Evolutionary conservation across 1,140 invertebrate genomes (phyloP), one percentile per base, ranked within the genome.

Genomic region (Melipona quadrifasciata): DNA sequence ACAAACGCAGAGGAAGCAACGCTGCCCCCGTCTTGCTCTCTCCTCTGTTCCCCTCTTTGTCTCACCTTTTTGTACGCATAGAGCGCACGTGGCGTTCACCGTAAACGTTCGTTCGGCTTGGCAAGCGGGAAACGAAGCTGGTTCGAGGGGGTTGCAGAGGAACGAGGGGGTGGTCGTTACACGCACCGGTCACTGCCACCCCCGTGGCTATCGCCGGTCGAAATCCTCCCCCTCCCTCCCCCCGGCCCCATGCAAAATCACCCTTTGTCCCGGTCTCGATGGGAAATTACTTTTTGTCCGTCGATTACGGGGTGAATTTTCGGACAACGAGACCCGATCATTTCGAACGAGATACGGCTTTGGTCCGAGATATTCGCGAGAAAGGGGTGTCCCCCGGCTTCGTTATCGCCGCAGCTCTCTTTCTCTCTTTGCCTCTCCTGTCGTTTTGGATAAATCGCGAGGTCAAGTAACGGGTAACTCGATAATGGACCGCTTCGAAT

Each of bases 241-340:
- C 39, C 39, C 39, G 39, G 39, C 39, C 91, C 93, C 90, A 92
- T 93, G 92, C 92, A 93, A 94, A 95, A 95, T 94, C 93, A 93
- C 93, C 94, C 94, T 95, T 94, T 94, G 94, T 94, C 93, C 93
- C 85, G 91, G 74, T 34, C 87, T 92, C 88, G 91, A 93, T 93
- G 93, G 92, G 92, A 94, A 95, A 94, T 95, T 95, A 95, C 93
- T 95, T 95, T 94, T 94, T 94, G 93, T 93, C 92, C 91, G 90
- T 93, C 93, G 93, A 95, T 95, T 94, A 93, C 92, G 91, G 92
- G 91, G 92, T 92, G 91, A 94, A 94, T 94, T 94, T 94, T 94
- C 91, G 91, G 92, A 92, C 91, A 90, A 92, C 87, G 90, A 90
- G 90, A 93, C 87, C 89, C 92, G 92, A 94, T 94, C 91, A 93